Conservation (phyloP, 2,888 invertebrate species). For the Bruchidius siliquastri region DNA sequence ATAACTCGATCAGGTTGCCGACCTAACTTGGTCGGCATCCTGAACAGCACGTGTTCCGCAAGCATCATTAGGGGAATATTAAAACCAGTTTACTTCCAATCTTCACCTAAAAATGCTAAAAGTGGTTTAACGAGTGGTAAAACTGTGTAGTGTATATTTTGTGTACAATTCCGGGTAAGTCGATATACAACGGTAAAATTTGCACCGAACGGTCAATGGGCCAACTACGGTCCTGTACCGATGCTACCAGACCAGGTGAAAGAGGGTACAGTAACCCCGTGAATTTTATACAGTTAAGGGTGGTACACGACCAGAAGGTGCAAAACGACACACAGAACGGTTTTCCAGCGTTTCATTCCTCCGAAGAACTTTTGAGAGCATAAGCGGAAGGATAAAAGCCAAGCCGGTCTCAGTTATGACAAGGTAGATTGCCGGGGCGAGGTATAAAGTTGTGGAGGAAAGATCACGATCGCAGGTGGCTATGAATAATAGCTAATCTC, state of each 20-base stretch:
- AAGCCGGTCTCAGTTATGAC: background rate
- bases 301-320: background rate
- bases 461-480: background rate
- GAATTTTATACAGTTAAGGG: background rate
- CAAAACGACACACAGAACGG: background rate
- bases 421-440: background rate
- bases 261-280: background rate
- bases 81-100: no score
- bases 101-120: no score
- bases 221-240: background rate
- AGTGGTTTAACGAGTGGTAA: no score
- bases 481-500: background rate
- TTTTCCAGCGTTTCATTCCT: background rate
- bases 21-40: no score
- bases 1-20: no score
- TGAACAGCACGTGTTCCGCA: no score
- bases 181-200: no score
- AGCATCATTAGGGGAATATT: no score
- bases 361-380: background rate
- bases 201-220: background rate
- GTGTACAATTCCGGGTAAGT: no score
- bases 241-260: background rate
- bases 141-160: no score
- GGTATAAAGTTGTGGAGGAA: background rate
- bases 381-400: background rate